Percentiles rank a stretch among this genome's conserved stretches.
phyloP scores from a whole-genome alignment of 2,797 vertebrate genomes.

The Trachops cirrhosus region DNA sequence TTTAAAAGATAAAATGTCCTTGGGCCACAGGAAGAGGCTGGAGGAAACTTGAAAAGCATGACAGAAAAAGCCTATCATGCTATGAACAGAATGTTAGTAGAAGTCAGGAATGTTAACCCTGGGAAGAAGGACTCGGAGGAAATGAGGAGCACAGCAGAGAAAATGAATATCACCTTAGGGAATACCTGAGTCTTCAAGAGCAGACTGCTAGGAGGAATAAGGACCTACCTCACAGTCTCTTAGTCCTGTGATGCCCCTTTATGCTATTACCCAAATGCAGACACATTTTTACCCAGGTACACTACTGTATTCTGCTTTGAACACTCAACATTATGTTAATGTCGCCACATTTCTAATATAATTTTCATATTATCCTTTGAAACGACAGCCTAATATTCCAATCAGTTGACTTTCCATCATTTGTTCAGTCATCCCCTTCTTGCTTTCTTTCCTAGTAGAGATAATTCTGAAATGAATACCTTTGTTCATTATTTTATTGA shows the following conservation, averaged over 20 bases:
- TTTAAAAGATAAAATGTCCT: neutral
- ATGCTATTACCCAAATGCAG: neutral
- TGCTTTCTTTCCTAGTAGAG: neutral
- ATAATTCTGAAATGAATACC: neutral
- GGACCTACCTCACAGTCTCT: neutral
- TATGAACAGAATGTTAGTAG: neutral
- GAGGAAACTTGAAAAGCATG: neutral
- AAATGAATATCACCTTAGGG: neutral
- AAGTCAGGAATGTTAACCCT: neutral
- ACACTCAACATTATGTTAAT: neutral
- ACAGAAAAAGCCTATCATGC: neutral
- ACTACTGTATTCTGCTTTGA: neutral
- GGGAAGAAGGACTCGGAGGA: neutral
- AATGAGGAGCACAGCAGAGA: neutral
- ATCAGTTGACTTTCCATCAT: neutral
- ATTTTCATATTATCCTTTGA: constrained; percentile 11
- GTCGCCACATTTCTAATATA: neutral
- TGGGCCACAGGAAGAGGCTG: neutral
- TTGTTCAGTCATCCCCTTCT: neutral
- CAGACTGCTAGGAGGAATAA: neutral
- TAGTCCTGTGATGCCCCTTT: neutral
- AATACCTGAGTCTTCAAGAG: neutral
- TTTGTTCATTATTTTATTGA: neutral
- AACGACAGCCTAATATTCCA: neutral
- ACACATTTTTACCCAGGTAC: neutral